phyloP scores from a whole-genome alignment of 2,888 invertebrate genomes.

The Zele albiditarsus region DNA sequence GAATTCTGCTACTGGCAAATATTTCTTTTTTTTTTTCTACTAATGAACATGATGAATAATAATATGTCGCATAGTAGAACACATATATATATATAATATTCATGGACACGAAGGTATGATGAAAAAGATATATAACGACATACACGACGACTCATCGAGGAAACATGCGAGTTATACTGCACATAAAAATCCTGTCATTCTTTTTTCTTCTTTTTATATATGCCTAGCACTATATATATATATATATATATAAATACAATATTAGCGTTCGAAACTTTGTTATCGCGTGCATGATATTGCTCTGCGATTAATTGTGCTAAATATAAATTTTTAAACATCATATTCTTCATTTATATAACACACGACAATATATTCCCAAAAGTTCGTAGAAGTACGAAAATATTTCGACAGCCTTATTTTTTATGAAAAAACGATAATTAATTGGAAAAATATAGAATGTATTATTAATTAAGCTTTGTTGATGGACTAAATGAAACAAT shows the following conservation, averaged over 20 bases:
- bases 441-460: background rate
- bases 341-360: background rate
- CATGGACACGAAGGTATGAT: slow-evolving; percentile 9
- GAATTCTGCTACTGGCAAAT: too few species aligned
- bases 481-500: background rate
- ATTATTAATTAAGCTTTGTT: background rate
- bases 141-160: slow-evolving; percentile 2
- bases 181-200: slow-evolving; percentile 10
- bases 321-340: slow-evolving; percentile 9
- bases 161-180: slow-evolving; percentile 8
- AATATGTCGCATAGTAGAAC: background rate
- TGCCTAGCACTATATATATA: background rate
- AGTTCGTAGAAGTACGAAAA: background rate
- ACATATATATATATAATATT: background rate
- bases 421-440: background rate
- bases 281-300: slow-evolving; percentile 7
- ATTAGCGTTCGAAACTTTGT: background rate
- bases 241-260: background rate
- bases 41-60: slow-evolving; percentile 2
- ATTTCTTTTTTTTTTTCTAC: slow-evolving; percentile 1
- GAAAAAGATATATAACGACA: slow-evolving; percentile 5
- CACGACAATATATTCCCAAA: background rate
- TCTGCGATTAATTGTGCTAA: background rate
- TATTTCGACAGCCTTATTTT: background rate
- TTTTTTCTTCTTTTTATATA: background rate